A percentile compares a stretch with the other conserved stretches of the same genome.
These are phyloP conservation scores for Dysdera silvatica DNA, from an alignment of 1,140 invertebrate genomes.

Conservation along the genomic window DNA sequence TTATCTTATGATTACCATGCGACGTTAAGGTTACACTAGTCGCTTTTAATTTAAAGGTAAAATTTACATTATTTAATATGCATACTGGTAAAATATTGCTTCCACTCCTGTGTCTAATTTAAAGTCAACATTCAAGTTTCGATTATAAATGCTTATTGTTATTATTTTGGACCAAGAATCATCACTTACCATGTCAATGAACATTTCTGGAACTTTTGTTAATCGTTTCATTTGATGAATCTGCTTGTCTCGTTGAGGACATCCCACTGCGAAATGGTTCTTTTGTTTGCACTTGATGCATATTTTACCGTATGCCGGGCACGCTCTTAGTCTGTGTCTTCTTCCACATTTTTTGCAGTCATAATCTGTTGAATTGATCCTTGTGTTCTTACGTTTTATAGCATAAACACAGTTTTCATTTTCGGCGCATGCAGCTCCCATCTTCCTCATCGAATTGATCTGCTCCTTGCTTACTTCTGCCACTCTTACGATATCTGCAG, in stretches of 20 bases:
- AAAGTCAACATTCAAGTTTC: background rate
- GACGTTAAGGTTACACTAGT: background rate
- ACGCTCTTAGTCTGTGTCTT: background rate
- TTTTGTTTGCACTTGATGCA: background rate
- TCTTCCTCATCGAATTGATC: no score
- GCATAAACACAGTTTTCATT: no score
- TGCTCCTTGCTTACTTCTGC: no score
- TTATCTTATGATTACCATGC: constrained; percentile 4
- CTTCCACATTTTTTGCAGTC: constrained; percentile 7
- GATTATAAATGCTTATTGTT: background rate
- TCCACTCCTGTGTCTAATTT: background rate
- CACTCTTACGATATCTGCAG: no score
- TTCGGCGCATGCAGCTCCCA: no score
- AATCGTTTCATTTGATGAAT: background rate
- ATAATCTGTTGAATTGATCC: no score
- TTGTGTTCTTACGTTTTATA: no score
- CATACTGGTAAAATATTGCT: constrained; percentile 1
- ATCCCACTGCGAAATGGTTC: background rate
- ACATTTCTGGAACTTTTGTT: background rate
- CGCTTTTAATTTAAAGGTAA: background rate
- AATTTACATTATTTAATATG: background rate
- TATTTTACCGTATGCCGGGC: background rate
- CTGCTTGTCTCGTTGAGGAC: constrained; percentile 3
- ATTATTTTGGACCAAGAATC: background rate
- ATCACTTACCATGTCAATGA: constrained; percentile 5